A percentile compares a stretch with the other conserved stretches of the same genome.
These are phyloP conservation scores for Trachemys scripta DNA, from an alignment of 2,113 vertebrate genomes.

Conservation along the genomic window DNA sequence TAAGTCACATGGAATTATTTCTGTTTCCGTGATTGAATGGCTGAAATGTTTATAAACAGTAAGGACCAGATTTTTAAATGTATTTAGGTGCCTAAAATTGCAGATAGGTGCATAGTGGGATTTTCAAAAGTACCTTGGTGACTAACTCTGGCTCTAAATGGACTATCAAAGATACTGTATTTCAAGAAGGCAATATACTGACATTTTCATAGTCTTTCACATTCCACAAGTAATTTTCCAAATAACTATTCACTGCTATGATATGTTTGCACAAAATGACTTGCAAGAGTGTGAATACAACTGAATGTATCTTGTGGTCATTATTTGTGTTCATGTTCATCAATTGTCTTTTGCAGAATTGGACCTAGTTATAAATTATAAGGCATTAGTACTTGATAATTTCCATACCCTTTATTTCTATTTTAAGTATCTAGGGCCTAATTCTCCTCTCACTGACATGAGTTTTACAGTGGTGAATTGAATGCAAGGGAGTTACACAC, in stretches of 20 bases:
- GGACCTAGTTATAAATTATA: not conserved
- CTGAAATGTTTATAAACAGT: not conserved
- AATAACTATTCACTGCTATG: not conserved
- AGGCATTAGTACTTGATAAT: not conserved
- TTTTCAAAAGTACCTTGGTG: rapidly evolving
- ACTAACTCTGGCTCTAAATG: not conserved
- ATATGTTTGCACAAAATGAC: not conserved
- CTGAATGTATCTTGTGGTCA: not conserved
- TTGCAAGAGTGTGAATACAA: rapidly evolving
- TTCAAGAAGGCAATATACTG: not conserved
- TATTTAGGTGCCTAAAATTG: not conserved
- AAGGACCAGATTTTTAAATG: not conserved
- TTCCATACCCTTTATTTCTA: rapidly evolving
- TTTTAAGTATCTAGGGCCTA: not conserved
- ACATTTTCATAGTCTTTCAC: not conserved
- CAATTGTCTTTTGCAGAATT: not conserved
- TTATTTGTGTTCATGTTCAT: rapidly evolving
- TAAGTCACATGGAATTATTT: not conserved
- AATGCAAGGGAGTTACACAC: rapidly evolving
- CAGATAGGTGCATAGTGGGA: not conserved
- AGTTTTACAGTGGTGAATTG: rapidly evolving
- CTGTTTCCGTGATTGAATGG: not conserved
- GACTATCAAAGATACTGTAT: not conserved
- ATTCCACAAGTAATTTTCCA: not conserved
- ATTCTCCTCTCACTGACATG: not conserved